Conservation (phyloP, 2,797 vertebrate species). For the Ctenosaura bakeri region DNA sequence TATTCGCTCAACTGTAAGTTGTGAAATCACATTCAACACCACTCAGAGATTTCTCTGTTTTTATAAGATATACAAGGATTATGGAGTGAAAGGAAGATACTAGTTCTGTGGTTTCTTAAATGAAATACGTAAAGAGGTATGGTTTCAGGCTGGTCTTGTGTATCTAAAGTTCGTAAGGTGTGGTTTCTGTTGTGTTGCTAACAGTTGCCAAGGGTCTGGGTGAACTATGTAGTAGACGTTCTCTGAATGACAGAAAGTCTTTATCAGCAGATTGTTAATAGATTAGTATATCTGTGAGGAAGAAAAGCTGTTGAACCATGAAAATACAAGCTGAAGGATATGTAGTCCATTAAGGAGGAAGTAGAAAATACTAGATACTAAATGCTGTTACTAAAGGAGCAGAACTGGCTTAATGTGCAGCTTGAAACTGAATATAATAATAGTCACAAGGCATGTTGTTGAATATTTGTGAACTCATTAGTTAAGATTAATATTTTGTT, state of each 20-base stretch:
- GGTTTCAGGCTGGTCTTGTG: not conserved
- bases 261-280: not conserved
- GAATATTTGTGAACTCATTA: not conserved
- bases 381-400: not conserved
- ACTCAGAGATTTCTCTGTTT: not conserved
- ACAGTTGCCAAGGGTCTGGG: not conserved
- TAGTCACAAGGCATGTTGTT: not conserved
- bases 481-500: not conserved
- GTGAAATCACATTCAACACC: not conserved
- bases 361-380: not conserved
- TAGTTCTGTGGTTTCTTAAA: not conserved
- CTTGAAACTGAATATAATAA: not conserved
- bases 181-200: not conserved
- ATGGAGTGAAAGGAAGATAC: not conserved
- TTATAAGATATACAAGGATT: not conserved
- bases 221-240: not conserved
- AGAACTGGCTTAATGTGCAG: not conserved
- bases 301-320: not conserved
- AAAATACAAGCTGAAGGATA: not conserved
- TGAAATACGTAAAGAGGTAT: not conserved
- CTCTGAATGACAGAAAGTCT: not conserved
- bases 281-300: not conserved
- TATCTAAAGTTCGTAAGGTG: not conserved
- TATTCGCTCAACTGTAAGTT: not conserved
- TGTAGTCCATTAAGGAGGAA: not conserved